Evolutionary conservation across 2,888 invertebrate species (phyloP), one percentile per base, ranked within the genome.

Genomic region (Heliconius aoede): DNA sequence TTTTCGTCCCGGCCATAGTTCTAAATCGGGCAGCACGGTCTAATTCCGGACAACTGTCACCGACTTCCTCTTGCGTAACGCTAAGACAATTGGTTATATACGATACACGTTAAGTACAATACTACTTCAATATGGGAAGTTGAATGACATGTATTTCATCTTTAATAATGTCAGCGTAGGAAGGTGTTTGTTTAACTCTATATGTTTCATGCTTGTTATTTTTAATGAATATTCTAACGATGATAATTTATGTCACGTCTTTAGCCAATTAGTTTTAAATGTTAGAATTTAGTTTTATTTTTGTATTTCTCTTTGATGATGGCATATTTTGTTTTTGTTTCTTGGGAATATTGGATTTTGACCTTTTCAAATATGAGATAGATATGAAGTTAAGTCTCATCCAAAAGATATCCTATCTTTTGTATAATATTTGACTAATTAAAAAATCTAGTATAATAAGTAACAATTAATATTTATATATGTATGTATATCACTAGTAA

Each of bases 1-100:
- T 92, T 93, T 93, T 93, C 91, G 93, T 90, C 86, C 87, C 86
- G 86, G 89, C 86, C 87, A 87, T 89, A 89, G 85, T 87, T 93
- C 93, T 93, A 93, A 90, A 92, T 92, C 90, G 85, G 91, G 85
- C 87, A 85, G 85, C 90, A 89, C 88, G 87, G 86, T 89, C 91
- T 92, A 91, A 91, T 89, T 93, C 89, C 83, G 91, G 86, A 80
- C 84, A 82, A 72, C 80, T 77, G 82, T 72, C 80, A 72, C 64
- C 64, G 67, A 87, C 89, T 89, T 91, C 91, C 90, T 89, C 89
- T 92, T 92, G 86, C 90, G 90, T 87, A 92, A 92, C 81, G 68
- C 64, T 78, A 82, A 88, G 86, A 88, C 88, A 90, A 89, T 88
- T 86, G 88, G 83, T 84, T 72, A 75, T 79, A 69, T 72, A 73